These are phyloP conservation scores for Raphicerus campestris DNA, from an alignment of 2,113 vertebrate species.

Conservation along the genomic window DNA sequence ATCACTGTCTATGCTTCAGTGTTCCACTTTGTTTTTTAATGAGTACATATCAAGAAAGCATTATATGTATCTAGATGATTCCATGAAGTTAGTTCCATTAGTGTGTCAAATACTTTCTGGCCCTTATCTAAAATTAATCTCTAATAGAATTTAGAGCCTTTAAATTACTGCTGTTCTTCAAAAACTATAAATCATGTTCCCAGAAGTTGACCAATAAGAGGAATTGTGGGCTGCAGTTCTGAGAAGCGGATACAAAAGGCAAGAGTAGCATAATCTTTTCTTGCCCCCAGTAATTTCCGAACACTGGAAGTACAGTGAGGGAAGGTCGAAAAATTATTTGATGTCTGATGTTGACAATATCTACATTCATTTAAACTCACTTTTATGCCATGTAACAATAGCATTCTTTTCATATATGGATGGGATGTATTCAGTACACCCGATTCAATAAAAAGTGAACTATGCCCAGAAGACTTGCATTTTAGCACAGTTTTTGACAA, in stretches of 20 bases:
- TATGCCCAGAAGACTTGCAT: background rate
- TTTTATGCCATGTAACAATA: background rate
- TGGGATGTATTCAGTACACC: background rate
- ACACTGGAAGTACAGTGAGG: background rate
- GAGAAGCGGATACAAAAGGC: background rate
- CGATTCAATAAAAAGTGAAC: background rate
- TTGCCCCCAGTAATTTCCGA: background rate
- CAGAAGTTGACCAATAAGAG: background rate
- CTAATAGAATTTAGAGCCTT: slow-evolving; percentile 27
- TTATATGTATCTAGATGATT: slow-evolving; percentile 1
- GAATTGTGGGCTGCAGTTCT: background rate
- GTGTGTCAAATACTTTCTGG: slow-evolving; percentile 16
- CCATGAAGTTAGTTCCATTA: slow-evolving; percentile 41
- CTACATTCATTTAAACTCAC: background rate
- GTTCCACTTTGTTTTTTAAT: slow-evolving; percentile 46
- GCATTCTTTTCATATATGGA: background rate
- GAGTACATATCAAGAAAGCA: slow-evolving; percentile 26
- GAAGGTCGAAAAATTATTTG: background rate
- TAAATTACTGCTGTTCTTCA: slow-evolving; percentile 43
- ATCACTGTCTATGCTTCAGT: slow-evolving; percentile 4
- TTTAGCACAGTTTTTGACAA: background rate
- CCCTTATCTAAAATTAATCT: slow-evolving; percentile 62
- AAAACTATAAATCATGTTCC: background rate
- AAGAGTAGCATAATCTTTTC: background rate
- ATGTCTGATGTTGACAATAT: background rate